These are phyloP conservation scores for Melanocharis versteri DNA, from an alignment of 2,113 vertebrate genomes.

Conservation along the genomic window DNA sequence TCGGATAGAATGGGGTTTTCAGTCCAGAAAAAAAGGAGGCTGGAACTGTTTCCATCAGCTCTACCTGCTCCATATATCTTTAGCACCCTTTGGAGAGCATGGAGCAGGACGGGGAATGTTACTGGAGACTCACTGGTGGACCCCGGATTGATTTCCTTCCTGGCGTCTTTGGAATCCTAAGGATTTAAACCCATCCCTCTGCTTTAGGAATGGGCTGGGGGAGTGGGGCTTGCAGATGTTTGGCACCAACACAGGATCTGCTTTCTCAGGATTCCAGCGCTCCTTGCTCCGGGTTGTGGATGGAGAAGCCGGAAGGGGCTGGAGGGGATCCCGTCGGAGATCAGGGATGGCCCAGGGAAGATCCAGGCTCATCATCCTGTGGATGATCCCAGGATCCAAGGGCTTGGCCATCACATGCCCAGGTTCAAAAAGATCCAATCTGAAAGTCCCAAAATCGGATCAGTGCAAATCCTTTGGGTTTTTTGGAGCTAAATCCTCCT, in stretches of 20 bases:
- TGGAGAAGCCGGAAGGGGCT: neutral
- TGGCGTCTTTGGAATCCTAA: neutral
- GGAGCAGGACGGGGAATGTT: neutral
- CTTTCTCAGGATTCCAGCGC: accelerated
- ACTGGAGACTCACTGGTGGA: neutral
- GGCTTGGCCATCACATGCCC: neutral
- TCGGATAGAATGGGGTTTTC: neutral
- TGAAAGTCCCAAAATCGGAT: accelerated
- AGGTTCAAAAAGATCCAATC: neutral
- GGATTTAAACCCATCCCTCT: neutral
- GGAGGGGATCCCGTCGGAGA: neutral
- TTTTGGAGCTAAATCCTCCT: neutral
- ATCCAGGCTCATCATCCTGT: neutral
- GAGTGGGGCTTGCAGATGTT: neutral
- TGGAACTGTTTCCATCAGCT: neutral
- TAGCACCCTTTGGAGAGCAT: neutral
- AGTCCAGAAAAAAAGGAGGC: neutral
- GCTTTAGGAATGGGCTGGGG: neutral
- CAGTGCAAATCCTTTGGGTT: neutral
- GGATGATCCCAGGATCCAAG: neutral
- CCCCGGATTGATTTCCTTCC: neutral
- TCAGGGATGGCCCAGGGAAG: neutral
- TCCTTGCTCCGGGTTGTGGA: accelerated
- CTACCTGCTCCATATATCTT: neutral
- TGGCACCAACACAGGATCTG: neutral